Conservation (phyloP, 2,888 invertebrate species). For the Leucophenga maculata region DNA sequence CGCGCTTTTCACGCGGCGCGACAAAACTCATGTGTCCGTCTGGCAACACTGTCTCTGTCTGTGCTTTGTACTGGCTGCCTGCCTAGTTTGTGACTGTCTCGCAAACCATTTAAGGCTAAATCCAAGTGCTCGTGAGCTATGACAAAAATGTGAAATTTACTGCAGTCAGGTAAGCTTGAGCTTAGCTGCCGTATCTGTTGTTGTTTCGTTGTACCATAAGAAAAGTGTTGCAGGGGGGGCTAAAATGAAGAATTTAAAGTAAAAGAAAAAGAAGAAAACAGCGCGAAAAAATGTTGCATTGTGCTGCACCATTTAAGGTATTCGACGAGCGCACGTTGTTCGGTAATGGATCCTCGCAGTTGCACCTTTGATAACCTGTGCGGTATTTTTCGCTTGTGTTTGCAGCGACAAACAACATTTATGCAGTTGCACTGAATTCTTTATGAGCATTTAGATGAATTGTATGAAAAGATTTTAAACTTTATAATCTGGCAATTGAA, state of each 20-base stretch:
- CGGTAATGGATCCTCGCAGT: conserved; percentile 16
- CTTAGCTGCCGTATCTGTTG: neutral
- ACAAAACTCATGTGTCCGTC: no score
- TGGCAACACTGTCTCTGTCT: no score
- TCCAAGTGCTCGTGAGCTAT: conserved; percentile 24
- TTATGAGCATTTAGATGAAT: no score
- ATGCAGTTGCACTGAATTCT: no score
- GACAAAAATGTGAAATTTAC: conserved; percentile 30
- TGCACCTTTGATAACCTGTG: conserved; percentile 23
- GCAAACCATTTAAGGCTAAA: conserved; percentile 20
- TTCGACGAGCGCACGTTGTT: conserved; percentile 20
- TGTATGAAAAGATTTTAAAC: neutral
- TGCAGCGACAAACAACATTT: neutral
- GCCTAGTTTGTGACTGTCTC: no score
- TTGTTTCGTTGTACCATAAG: neutral
- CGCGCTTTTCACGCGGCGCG: no score
- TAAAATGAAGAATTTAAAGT: neutral
- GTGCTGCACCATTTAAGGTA: conserved; percentile 20
- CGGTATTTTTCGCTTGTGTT: conserved; percentile 13
- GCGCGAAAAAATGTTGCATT: conserved; percentile 23
- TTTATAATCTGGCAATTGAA: neutral
- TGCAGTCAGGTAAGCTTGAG: neutral
- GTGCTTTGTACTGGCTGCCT: no score
- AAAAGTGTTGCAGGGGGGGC: neutral
- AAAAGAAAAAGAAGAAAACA: neutral